A percentile compares a stretch with the other conserved stretches of the same genome.
These are phyloP conservation scores for Drosophila differens DNA, from an alignment of 2,888 invertebrate species.

Conservation along the genomic window DNA sequence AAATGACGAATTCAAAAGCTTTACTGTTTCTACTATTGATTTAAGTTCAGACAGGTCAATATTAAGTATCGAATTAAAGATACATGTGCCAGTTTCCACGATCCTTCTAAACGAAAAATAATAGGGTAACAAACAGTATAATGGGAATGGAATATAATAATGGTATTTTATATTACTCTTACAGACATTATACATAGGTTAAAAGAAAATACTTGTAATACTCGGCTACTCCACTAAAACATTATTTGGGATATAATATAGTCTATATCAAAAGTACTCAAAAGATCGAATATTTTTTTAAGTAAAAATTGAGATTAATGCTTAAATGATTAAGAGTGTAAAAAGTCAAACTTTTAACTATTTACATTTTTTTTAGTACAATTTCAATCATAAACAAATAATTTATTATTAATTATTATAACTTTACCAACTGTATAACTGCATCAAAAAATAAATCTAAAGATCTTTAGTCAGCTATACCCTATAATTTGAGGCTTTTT, in stretches of 20 bases:
- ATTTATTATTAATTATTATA: background rate
- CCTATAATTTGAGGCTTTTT: conserved; percentile 1
- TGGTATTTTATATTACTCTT: background rate
- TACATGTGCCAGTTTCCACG: conserved; percentile 2
- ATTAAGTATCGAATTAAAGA: conserved; percentile 4
- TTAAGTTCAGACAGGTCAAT: conserved; percentile 1
- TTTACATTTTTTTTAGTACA: background rate
- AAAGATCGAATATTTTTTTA: background rate
- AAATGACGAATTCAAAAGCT: background rate
- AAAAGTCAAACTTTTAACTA: background rate
- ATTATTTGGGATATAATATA: background rate
- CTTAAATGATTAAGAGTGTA: background rate
- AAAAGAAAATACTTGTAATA: background rate
- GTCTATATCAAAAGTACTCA: background rate
- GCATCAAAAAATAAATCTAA: background rate
- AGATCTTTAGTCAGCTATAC: background rate
- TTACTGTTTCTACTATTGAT: conserved; percentile 2
- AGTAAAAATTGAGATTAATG: background rate
- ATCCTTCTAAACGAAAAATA: conserved; percentile 8
- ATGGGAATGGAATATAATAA: background rate
- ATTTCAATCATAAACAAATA: background rate
- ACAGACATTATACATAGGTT: background rate
- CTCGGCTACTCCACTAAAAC: background rate
- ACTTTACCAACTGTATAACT: background rate
- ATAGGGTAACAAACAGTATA: background rate